phyloP scores from a whole-genome alignment of 2,113 vertebrate species.

The Gavia stellata region DNA sequence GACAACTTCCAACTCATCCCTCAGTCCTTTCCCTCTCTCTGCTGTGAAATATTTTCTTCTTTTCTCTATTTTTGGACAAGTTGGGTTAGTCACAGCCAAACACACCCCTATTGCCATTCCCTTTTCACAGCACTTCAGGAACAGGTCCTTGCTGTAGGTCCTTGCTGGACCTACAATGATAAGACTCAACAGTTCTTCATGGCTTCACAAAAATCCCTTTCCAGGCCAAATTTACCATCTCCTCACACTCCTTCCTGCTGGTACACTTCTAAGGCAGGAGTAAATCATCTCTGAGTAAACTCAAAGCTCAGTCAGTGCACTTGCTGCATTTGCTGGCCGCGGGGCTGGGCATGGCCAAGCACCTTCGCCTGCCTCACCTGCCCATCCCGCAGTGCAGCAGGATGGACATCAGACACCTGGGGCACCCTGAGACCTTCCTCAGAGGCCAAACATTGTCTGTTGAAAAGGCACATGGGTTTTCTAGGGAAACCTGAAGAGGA shows the following conservation, averaged over 20 bases:
- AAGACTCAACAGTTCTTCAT: background rate
- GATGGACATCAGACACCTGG: background rate
- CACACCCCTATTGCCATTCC: background rate
- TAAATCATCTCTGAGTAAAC: background rate
- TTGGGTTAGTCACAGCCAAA: background rate
- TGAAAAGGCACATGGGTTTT: background rate
- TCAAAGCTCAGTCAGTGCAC: background rate
- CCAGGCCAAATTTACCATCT: background rate
- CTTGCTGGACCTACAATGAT: background rate
- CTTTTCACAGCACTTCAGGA: background rate
- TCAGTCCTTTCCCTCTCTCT: background rate
- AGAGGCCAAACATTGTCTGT: background rate
- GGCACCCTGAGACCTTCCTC: background rate
- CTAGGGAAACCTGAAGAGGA: background rate
- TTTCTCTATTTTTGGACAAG: background rate
- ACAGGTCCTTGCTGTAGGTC: background rate
- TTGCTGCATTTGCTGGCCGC: background rate
- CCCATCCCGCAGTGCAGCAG: background rate
- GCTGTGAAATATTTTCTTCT: background rate
- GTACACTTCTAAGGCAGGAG: background rate
- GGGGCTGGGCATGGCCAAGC: background rate
- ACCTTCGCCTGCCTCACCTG: background rate
- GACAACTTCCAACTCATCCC: background rate
- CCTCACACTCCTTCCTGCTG: background rate
- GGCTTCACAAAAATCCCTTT: background rate